Evolutionary conservation across 2,797 vertebrate species (phyloP).

Genomic region (Bradypodion pumilum): DNA sequence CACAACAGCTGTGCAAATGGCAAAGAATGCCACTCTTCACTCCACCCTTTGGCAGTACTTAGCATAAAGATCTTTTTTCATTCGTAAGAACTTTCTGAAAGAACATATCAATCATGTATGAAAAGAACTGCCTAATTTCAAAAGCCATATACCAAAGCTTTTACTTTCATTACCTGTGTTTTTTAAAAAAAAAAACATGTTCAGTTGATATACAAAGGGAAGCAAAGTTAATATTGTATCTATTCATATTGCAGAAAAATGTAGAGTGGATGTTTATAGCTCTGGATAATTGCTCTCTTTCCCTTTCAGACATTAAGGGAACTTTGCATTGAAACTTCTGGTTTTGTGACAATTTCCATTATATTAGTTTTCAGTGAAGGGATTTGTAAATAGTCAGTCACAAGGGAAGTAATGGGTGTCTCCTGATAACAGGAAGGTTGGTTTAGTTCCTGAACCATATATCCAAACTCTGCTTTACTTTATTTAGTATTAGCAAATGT

Average conservation of each 20-base stretch:
- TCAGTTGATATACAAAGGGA: not conserved
- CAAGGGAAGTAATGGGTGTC: not conserved
- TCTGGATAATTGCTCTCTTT: not conserved
- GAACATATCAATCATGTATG: not conserved
- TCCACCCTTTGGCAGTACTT: not conserved
- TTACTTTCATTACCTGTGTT: not conserved
- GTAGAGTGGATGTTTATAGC: not conserved
- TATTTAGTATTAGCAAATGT: too few relatives aligned
- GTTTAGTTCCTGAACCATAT: too few relatives aligned
- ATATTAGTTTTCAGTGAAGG: not conserved
- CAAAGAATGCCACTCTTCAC: not conserved
- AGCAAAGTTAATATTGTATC: not conserved
- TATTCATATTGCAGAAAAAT: not conserved
- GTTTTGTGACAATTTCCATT: not conserved
- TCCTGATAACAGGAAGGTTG: not conserved
- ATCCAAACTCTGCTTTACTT: too few relatives aligned
- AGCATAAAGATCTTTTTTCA: not conserved
- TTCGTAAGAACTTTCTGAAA: not conserved
- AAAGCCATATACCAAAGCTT: not conserved
- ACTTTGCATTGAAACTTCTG: not conserved
- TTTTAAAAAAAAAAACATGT: not conserved
- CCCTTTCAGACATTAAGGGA: not conserved
- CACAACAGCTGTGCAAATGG: not conserved
- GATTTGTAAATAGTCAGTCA: not conserved
- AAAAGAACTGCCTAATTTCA: not conserved